phyloP scores from a whole-genome alignment of 1,140 invertebrate genomes.

The Heliconius melpomene region DNA sequence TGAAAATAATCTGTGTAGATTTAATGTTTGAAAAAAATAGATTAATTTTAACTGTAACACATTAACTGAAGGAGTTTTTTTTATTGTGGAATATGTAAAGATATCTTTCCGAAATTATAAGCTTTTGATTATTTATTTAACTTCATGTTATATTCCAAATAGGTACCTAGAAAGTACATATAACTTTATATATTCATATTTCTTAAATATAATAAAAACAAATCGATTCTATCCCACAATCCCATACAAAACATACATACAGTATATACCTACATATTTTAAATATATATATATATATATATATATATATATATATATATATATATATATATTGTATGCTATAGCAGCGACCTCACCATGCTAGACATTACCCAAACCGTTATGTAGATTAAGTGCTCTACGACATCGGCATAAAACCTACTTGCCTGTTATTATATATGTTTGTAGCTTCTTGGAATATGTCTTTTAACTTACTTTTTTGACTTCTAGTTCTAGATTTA shows the following conservation, averaged over 20 bases:
- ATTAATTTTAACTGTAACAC: neutral
- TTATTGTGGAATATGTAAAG: no score
- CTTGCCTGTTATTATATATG: slow-evolving; percentile 37
- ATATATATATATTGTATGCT: slow-evolving; percentile 22
- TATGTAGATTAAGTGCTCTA: slow-evolving; percentile 58
- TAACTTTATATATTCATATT: no score
- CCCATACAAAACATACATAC: neutral
- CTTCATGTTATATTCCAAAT: no score
- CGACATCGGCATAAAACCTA: slow-evolving; percentile 49
- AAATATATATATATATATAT: neutral
- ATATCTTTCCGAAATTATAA: no score
- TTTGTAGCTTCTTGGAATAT: slow-evolving; percentile 27
- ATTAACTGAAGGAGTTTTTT: neutral
- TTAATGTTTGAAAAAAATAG: neutral
- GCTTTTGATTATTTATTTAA: no score
- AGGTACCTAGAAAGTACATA: no score
- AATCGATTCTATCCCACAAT: neutral
- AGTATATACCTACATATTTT: neutral
- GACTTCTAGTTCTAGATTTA: neutral
- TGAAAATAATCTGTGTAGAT: no score
- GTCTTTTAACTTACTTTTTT: slow-evolving; percentile 1
- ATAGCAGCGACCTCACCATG: slow-evolving; percentile 26
- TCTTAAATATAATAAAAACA: neutral
- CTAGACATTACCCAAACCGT: slow-evolving; percentile 46
- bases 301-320: neutral